Evolutionary conservation across 2,888 invertebrate species (phyloP).

Genomic region (Rosalia funebris): DNA sequence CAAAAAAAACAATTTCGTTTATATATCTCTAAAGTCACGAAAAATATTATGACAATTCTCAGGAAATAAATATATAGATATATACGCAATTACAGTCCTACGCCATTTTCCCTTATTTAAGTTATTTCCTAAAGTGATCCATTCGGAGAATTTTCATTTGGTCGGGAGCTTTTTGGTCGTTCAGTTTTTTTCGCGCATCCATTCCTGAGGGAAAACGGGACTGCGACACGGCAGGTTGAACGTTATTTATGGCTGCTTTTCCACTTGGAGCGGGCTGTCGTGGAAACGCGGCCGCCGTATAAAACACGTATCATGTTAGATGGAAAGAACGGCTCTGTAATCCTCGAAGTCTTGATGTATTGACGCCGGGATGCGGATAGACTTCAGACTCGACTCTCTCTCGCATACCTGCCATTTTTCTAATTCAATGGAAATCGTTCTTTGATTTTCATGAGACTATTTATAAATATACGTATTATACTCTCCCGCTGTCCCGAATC

Average conservation of each 20-base stretch:
- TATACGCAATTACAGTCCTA: too few species aligned
- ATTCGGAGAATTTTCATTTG: constrained; percentile 43
- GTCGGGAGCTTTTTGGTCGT: constrained; percentile 42
- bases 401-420: constrained; percentile 7
- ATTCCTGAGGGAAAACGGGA: constrained; percentile 44
- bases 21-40: too few species aligned
- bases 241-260: constrained; percentile 65
- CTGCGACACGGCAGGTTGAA: constrained; percentile 61
- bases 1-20: too few species aligned
- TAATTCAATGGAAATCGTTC: constrained; percentile 6
- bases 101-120: not conserved
- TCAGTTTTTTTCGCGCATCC: constrained; percentile 47
- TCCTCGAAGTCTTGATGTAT: constrained; percentile 62
- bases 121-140: constrained; percentile 33
- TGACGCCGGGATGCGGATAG: constrained; percentile 48
- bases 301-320: constrained; percentile 62
- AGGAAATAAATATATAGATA: too few species aligned
- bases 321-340: constrained; percentile 57
- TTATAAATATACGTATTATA: too few species aligned
- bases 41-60: too few species aligned
- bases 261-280: constrained; percentile 59
- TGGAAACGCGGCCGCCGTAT: constrained; percentile 58
- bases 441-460: constrained; percentile 5
- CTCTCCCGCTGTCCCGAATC: too few species aligned
- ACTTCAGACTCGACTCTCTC: constrained; percentile 4